Evolutionary conservation across 2,797 vertebrate genomes (phyloP).

Genomic region (Labroides dimidiatus): DNA sequence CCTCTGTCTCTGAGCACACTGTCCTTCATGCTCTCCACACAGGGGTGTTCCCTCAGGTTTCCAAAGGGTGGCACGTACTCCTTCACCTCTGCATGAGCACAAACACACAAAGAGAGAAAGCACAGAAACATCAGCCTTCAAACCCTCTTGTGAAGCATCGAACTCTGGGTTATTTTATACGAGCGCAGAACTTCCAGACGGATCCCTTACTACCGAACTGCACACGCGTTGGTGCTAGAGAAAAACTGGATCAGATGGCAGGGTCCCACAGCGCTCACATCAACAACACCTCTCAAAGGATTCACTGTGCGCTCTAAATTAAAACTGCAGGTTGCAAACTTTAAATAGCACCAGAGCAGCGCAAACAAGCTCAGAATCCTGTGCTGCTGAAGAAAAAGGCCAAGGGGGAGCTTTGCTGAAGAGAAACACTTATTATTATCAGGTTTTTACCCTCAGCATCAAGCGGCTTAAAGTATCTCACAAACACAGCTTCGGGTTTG

Average conservation of each 20-base stretch:
- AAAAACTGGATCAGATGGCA: slow-evolving; percentile 44
- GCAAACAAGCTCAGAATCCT: slow-evolving; percentile 45
- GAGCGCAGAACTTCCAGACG: slow-evolving; percentile 2
- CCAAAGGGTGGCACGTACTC: slow-evolving; percentile 96
- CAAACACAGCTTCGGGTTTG: slow-evolving; percentile 44
- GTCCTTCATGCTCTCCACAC: slow-evolving; percentile 99
- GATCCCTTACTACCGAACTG: background rate
- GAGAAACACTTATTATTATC: slow-evolving; percentile 59
- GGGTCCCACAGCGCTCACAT: slow-evolving; percentile 29
- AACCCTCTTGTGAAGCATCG: background rate
- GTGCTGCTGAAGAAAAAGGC: slow-evolving; percentile 28
- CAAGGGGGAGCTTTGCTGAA: slow-evolving; percentile 42
- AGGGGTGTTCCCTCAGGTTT: slow-evolving; percentile 94
- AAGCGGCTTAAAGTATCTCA: slow-evolving; percentile 52
- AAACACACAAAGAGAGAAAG: slow-evolving; percentile 21
- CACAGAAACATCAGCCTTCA: background rate
- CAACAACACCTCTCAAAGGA: slow-evolving; percentile 57
- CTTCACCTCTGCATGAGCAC: slow-evolving; percentile 88
- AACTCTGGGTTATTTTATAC: background rate
- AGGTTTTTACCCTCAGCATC: slow-evolving; percentile 48
- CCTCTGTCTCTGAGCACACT: slow-evolving; percentile 93
- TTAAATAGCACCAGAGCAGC: slow-evolving; percentile 59
- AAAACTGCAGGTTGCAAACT: slow-evolving; percentile 63
- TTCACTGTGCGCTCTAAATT: slow-evolving; percentile 42
- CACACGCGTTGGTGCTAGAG: background rate